Base-by-base conservation (phyloP, 1,140 invertebrate genomes). In the Akabosia matsudoensis region DNA sequence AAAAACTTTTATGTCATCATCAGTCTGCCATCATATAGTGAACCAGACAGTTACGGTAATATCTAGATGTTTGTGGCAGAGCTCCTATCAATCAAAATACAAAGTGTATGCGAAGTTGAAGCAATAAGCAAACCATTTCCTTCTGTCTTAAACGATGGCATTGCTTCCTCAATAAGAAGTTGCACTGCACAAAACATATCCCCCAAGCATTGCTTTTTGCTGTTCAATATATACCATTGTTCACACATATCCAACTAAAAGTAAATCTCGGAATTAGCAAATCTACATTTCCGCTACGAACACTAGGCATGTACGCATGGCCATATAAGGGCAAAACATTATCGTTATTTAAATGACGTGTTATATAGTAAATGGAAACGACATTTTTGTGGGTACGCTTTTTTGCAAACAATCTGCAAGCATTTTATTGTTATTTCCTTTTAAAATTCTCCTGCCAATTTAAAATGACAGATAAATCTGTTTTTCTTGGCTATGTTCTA, bases 1-100 rank as follows among this genome's bases (percentile, higher is more conserved):
- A 30, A 30, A 67, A 24, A 56, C n/a, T 56, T 56, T 67, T 31
- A 28, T 67, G 61, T 67, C 61, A 67, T 67, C 61, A 67, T 30
- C 61, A 30, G 28, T 67, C 24, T 30, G 10, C 61, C 22, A 67
- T 67, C 61, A 67, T 67, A 30, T 31, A 31, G 18, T 45, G 37
- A 30, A n/a, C n/a, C n/a, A n/a, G n/a, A n/a, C n/a, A n/a, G n/a
- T n/a, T n/a, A n/a, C n/a, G n/a, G n/a, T n/a, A 31, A 67, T 30
- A 67, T 4, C 61, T 30, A 56, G 54, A 56, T 67, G 28, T 14
- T 61, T 22, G 7, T 13, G 61, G 61, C 28, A 30, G 26, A 67
- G 61, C 61, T 30, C 61, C 31, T 67, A 30, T 67, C 61, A 67
- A 67, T 67, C 61, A 67, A 30, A n/a, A 30, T 30, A 31, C 1